Evolutionary conservation across 2,888 invertebrate species (phyloP).

Genomic region (Harmothoe impar): DNA sequence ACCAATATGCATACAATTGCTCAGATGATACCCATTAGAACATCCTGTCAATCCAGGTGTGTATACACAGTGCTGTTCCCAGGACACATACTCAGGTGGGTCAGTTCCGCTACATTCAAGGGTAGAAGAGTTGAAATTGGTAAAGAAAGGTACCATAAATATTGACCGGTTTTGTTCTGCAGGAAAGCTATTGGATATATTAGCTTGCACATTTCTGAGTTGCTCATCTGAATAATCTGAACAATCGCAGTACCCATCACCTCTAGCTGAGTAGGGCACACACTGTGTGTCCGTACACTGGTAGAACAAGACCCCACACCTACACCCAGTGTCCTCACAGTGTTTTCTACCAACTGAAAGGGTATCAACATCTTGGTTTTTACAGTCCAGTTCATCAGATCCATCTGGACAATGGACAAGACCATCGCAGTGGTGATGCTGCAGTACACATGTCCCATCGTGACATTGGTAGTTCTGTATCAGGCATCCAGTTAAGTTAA

Average conservation of each 20-base stretch:
- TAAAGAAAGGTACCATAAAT: background rate
- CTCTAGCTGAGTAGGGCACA: background rate
- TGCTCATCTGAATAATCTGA: conserved; percentile 5
- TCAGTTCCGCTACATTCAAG: background rate
- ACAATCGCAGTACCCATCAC: background rate
- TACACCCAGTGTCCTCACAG: background rate
- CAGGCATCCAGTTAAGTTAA: background rate
- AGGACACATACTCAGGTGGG: background rate
- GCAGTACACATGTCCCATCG: background rate
- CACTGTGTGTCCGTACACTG: background rate
- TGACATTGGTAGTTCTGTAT: background rate
- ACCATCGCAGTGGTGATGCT: conserved; percentile 6
- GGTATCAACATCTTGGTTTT: background rate
- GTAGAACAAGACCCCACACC: background rate
- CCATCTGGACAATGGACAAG: background rate
- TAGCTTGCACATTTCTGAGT: background rate
- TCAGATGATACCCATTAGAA: background rate
- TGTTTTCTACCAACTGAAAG: background rate
- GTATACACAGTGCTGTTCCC: background rate
- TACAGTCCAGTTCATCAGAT: background rate
- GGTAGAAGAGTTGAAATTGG: background rate
- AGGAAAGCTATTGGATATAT: background rate
- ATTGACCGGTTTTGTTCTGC: background rate
- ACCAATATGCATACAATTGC: background rate
- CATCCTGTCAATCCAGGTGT: background rate